A percentile compares a stretch with the other conserved stretches of the same genome.
phyloP scores from a whole-genome alignment of 2,888 invertebrate species.

The Polymixis flavicincta region DNA sequence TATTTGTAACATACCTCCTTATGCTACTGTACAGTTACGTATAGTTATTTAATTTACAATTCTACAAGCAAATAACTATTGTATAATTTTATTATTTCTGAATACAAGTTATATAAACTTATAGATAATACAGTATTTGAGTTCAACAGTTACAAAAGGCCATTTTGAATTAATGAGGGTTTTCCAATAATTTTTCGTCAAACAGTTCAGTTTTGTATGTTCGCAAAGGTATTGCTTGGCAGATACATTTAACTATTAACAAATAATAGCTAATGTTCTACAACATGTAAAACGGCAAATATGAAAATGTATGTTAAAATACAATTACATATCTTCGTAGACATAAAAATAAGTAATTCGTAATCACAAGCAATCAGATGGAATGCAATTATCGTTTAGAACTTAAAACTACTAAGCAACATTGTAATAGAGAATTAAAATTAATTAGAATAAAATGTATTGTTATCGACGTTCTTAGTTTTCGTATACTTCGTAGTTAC shows the following conservation, averaged over 20 bases:
- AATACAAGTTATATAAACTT: slow-evolving; percentile 5
- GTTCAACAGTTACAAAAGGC: slow-evolving; percentile 7
- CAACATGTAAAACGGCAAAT: slow-evolving; percentile 46
- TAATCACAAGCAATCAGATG: neutral
- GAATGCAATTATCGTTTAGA: slow-evolving; percentile 21
- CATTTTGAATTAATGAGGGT: slow-evolving; percentile 20
- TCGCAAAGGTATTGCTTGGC: slow-evolving; percentile 16
- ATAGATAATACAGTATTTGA: slow-evolving; percentile 9
- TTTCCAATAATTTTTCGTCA: neutral
- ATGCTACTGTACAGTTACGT: slow-evolving; percentile 15
- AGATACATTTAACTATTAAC: slow-evolving; percentile 64
- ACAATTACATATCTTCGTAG: slow-evolving; percentile 63
- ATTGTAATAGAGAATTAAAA: neutral
- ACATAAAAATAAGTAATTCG: slow-evolving; percentile 13
- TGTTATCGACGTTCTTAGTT: slow-evolving; percentile 48
- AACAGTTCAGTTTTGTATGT: slow-evolving; percentile 15
- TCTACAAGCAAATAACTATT: slow-evolving; percentile 9
- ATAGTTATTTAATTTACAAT: slow-evolving; percentile 15
- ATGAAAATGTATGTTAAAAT: slow-evolving; percentile 65
- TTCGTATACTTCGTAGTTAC: slow-evolving; percentile 75
- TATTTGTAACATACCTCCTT: slow-evolving; percentile 2
- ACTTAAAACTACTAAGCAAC: slow-evolving; percentile 37
- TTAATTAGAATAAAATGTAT: slow-evolving; percentile 20
- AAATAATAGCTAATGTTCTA: slow-evolving; percentile 62
- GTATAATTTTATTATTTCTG: slow-evolving; percentile 2